Conservation (phyloP, 2,113 vertebrate genomes). For the Lonchura striata region DNA sequence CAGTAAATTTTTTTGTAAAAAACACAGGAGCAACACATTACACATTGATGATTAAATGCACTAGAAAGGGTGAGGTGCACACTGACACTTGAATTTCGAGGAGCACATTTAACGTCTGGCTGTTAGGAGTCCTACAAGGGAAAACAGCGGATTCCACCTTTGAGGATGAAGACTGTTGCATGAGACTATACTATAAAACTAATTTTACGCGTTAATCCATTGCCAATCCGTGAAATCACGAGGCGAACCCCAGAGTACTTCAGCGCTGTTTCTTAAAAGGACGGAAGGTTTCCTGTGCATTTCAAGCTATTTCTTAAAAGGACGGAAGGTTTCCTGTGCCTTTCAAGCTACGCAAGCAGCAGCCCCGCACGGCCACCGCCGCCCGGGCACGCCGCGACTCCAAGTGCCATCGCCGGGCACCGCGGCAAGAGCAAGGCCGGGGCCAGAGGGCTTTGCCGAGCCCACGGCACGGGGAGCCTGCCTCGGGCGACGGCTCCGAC, state of each 20-base stretch:
- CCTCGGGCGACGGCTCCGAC: fast-evolving
- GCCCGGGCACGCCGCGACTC: neutral
- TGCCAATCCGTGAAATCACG: fast-evolving
- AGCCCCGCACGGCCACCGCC: fast-evolving
- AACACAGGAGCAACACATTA: fast-evolving
- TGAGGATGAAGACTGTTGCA: fast-evolving
- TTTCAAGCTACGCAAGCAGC: neutral
- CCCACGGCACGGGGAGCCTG: fast-evolving
- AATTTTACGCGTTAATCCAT: fast-evolving
- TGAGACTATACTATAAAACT: fast-evolving
- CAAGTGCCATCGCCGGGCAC: fast-evolving
- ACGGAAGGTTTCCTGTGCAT: too few relatives aligned
- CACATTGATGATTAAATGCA: fast-evolving
- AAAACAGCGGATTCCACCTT: fast-evolving
- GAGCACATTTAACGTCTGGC: fast-evolving
- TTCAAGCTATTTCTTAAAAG: neutral
- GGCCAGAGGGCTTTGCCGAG: fast-evolving
- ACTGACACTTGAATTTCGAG: neutral
- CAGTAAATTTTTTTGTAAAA: neutral
- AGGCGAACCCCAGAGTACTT: neutral
- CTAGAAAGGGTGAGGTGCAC: fast-evolving
- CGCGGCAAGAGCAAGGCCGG: neutral
- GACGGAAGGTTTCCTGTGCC: fast-evolving
- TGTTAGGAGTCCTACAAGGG: fast-evolving
- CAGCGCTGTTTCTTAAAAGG: neutral